phyloP scores from a whole-genome alignment of 2,797 vertebrate species.

The Enteromius treurensis region DNA sequence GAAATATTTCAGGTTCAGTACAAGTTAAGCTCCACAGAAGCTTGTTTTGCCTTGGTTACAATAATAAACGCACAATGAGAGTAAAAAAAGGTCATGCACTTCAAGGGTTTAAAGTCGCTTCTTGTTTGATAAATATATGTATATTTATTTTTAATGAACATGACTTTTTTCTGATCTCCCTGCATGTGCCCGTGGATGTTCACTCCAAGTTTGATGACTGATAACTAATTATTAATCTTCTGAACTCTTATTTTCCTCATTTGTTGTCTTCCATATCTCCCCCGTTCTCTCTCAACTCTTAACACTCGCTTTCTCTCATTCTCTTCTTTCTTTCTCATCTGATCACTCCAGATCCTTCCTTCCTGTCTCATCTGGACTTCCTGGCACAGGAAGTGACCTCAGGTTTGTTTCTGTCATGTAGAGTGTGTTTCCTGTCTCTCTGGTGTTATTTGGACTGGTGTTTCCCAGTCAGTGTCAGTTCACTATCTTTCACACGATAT shows the following conservation, averaged over 20 bases:
- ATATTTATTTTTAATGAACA: neutral
- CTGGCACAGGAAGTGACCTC: conserved; percentile 87
- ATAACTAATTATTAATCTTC: conserved; percentile 45
- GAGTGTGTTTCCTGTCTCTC: neutral
- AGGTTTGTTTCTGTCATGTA: conserved; percentile 82
- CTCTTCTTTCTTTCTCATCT: conserved; percentile 44
- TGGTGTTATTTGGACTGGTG: neutral
- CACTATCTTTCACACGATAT: neutral
- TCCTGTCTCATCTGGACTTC: conserved; percentile 89
- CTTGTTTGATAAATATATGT: neutral
- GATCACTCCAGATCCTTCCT: conserved; percentile 82
- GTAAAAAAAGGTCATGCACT: neutral
- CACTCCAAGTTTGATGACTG: conserved; percentile 47
- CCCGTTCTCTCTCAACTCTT: conserved; percentile 44
- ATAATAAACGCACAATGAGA: neutral
- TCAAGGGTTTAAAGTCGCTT: neutral
- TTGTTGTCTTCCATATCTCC: conserved; percentile 39
- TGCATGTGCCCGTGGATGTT: conserved; percentile 48
- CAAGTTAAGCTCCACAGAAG: neutral
- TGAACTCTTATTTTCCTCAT: conserved; percentile 60
- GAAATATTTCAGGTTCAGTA: neutral
- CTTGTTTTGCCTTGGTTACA: neutral
- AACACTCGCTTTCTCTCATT: conserved; percentile 5
- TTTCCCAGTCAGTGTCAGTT: neutral
- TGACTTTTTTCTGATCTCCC: conserved; percentile 18